Evolutionary conservation across 64 coral and sea anemone genomes (phyloP).

Genomic region (Dendronephthya gigantea): DNA sequence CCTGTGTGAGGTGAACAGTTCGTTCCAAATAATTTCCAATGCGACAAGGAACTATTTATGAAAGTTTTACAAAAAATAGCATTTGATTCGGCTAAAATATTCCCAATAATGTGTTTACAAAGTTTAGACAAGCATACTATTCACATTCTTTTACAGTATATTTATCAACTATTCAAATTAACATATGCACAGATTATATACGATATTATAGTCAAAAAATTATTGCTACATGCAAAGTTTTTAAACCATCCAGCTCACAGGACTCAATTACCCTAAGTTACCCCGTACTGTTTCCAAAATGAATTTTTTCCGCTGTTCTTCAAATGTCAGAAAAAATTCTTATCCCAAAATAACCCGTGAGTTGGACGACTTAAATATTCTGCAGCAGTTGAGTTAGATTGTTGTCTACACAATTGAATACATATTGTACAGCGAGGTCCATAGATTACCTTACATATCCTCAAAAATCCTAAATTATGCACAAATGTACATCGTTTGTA

Average conservation of each 20-base stretch:
- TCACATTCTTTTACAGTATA: constrained; percentile 4
- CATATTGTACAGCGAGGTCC: neutral
- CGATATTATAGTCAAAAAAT: neutral
- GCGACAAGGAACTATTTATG: neutral
- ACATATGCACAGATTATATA: constrained; percentile 8
- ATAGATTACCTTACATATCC: neutral
- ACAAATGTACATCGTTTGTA: constrained; percentile 12
- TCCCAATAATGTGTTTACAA: neutral
- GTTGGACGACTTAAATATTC: neutral
- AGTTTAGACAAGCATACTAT: neutral
- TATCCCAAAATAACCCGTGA: neutral
- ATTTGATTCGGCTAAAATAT: neutral
- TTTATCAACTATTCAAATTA: neutral
- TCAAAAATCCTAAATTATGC: constrained; percentile 18
- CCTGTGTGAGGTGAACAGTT: neutral
- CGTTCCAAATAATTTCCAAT: neutral
- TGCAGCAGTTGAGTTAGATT: neutral
- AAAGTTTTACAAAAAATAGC: constrained; percentile 1
- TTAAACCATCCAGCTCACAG: neutral
- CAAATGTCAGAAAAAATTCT: too few species aligned
- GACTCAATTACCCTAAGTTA: too few species aligned
- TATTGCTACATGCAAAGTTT: neutral
- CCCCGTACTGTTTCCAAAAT: too few species aligned
- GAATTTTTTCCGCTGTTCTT: too few species aligned
- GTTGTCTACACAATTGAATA: constrained; percentile 3